phyloP scores from a whole-genome alignment of 1,140 invertebrate species.

The Asobara japonica region DNA sequence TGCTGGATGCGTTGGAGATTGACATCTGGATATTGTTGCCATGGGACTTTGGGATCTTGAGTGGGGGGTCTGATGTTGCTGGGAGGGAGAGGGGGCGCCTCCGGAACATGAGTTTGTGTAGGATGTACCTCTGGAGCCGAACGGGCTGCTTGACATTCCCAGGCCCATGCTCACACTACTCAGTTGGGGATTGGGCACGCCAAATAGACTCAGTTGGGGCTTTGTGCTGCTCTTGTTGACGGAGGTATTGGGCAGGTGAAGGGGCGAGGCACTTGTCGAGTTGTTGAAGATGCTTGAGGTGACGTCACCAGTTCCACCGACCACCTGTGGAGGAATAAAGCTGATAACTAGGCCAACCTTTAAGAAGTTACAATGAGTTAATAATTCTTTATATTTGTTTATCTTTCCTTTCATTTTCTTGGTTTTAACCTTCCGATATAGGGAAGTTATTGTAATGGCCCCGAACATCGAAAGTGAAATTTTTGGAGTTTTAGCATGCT shows the following conservation, averaged over 20 bases:
- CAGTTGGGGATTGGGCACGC: slow-evolving; percentile 52
- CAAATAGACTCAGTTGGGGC: slow-evolving; percentile 54
- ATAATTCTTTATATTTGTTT: too few relatives aligned
- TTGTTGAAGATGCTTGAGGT: slow-evolving; percentile 66
- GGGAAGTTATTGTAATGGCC: too few relatives aligned
- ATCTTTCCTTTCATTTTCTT: too few relatives aligned
- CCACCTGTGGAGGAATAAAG: too few relatives aligned
- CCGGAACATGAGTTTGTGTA: slow-evolving; percentile 55
- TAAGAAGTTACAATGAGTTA: too few relatives aligned
- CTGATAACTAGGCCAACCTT: too few relatives aligned
- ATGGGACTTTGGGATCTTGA: slow-evolving; percentile 73
- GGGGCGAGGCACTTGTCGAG: slow-evolving; percentile 53
- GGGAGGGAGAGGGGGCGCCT: slow-evolving; percentile 48
- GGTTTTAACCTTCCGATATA: too few relatives aligned
- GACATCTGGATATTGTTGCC: slow-evolving; percentile 67
- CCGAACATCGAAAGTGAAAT: too few relatives aligned
- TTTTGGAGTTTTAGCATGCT: too few relatives aligned
- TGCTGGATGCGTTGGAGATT: slow-evolving; percentile 61
- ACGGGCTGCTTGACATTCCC: slow-evolving; percentile 52
- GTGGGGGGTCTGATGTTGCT: slow-evolving; percentile 55
- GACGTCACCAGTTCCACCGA: slow-evolving; percentile 67
- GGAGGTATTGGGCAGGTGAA: slow-evolving; percentile 50
- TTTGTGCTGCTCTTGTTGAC: slow-evolving; percentile 51
- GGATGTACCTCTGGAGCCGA: slow-evolving; percentile 55
- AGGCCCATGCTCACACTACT: slow-evolving; percentile 39